phyloP scores from a whole-genome alignment of 2,888 invertebrate species.

The Anthophora plumipes region DNA sequence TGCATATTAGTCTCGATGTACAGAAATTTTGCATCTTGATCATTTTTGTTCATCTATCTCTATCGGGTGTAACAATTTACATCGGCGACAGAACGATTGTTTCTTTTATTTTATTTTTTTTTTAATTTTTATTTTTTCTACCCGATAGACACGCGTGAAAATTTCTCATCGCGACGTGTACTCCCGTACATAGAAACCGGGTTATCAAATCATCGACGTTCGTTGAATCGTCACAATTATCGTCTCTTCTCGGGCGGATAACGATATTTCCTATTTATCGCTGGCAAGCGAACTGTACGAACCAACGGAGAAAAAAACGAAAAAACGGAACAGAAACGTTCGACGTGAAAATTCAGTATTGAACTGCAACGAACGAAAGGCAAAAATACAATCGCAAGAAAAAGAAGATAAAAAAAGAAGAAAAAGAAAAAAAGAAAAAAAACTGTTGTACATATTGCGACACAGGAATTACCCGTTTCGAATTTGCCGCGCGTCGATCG shows the following conservation, averaged over 20 bases:
- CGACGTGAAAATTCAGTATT: background rate
- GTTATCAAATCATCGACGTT: background rate
- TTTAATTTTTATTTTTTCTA: background rate
- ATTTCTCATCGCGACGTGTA: background rate
- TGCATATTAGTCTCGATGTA: conserved; percentile 52
- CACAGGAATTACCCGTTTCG: background rate
- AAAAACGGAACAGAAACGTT: background rate
- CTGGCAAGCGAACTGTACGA: background rate
- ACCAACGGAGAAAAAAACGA: too few relatives aligned
- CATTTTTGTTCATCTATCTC: background rate
- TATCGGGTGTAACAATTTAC: too few relatives aligned
- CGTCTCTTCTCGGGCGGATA: background rate
- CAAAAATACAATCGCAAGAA: background rate
- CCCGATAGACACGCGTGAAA: background rate
- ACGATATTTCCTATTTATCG: conserved; percentile 5
- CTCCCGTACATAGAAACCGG: too few relatives aligned
- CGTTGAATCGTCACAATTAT: conserved; percentile 6
- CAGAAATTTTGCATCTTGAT: background rate
- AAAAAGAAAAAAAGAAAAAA: background rate
- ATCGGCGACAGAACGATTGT: too few relatives aligned
- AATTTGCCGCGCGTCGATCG: background rate
- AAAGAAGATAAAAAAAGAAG: background rate
- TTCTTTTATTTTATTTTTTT: too few relatives aligned
- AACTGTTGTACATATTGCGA: background rate
- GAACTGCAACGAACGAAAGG: background rate